A percentile compares a stretch with the other conserved stretches of the same genome.
Evolutionary conservation across 2,888 invertebrate genomes (phyloP).

Genomic region (Pyralis farinalis): DNA sequence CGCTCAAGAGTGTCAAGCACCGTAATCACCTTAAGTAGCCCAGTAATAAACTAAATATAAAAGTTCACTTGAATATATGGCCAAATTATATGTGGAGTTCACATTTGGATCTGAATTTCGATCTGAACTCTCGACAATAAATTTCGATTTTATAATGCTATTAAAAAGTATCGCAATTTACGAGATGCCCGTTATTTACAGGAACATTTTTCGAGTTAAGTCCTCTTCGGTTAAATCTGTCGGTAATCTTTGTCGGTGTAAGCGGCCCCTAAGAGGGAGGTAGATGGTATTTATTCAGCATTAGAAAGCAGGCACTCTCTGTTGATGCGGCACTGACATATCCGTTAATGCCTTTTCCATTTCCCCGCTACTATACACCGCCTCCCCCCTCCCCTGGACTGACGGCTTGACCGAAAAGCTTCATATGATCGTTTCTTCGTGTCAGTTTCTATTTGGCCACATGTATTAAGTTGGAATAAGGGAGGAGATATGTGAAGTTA

Average conservation of each 20-base stretch:
- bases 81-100: slow-evolving; percentile 6
- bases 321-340: slow-evolving; percentile 77
- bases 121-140: slow-evolving; percentile 7
- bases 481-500: no score
- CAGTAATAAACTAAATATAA: slow-evolving; percentile 6
- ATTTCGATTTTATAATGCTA: slow-evolving; percentile 8
- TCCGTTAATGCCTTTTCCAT: slow-evolving; percentile 81
- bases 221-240: slow-evolving; percentile 13
- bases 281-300: slow-evolving; percentile 75
- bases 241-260: slow-evolving; percentile 33
- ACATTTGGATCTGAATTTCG: slow-evolving; percentile 3
- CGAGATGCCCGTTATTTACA: not conserved
- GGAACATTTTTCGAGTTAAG: slow-evolving; percentile 7
- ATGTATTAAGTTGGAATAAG: no score
- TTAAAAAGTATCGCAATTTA: not conserved
- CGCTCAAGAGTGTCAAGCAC: no score
- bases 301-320: slow-evolving; percentile 75
- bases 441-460: slow-evolving; percentile 21
- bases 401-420: slow-evolving; percentile 63
- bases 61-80: slow-evolving; percentile 3
- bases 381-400: slow-evolving; percentile 38
- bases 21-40: no score
- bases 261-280: slow-evolving; percentile 48
- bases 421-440: slow-evolving; percentile 36
- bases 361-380: slow-evolving; percentile 58